Base-by-base conservation (phyloP, 2,888 invertebrate species). In the Dasypogon diadema region DNA sequence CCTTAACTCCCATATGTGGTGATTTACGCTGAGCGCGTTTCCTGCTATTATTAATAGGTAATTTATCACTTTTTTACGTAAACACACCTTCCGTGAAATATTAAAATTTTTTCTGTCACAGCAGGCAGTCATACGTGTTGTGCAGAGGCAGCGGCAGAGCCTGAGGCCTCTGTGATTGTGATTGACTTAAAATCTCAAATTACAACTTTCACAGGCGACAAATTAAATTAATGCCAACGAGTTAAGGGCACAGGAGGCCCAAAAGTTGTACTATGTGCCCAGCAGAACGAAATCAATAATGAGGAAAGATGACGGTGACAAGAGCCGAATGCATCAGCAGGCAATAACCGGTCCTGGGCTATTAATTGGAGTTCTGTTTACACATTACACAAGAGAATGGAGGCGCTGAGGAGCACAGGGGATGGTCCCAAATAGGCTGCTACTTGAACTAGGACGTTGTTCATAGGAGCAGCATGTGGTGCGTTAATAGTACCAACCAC, bases 401-500 rank as follows among this genome's bases (percentile, higher is more conserved):
- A 60, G 34, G 37, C 42, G n/a, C n/a, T 42, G 42, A 42, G 42
- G 16, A 60, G 18, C 60, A 37, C 18, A 42, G 18, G 8, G 3
- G 24, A 5, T 21, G 21, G 18, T 18, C 34, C 60, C 6, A 60
- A 21, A 60, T 34, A 12, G 18, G 16, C 37, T 37, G 21, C 42
- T 51, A 51, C 18, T 51, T 21, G 18, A 21, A 51, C 51, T 60
- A 18, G 58, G 60, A 12, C 60, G 21, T 12, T 60, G 60, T 60
- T 60, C 37, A 60, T 37, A 5, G 65, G 65, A 48, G 65, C 65
- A 65, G 51, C 54, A 54, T 70, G 70, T 70, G 54, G 54, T 70
- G 70, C 70, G 70, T 70, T 70, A 54, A 70, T 70, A 70, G 70
- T 24, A 54, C 21, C 24, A 70, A 54, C 54, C 70, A 54, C 70